phyloP scores from a whole-genome alignment of 2,888 invertebrate species.

The Chaetoderma sp. region DNA sequence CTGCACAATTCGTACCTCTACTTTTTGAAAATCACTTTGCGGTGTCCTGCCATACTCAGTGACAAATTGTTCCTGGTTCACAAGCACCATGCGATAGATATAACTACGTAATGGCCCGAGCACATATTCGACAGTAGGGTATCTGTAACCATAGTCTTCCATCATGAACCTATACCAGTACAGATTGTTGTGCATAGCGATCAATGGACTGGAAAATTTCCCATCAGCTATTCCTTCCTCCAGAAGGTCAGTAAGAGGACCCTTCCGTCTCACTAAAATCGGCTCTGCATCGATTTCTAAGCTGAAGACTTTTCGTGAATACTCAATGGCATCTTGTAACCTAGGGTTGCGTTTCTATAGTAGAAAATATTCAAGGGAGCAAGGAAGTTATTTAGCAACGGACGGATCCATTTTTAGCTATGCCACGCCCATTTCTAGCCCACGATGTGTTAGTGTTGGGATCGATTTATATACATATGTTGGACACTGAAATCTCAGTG shows the following conservation, averaged over 20 bases:
- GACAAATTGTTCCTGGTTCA: slow-evolving; percentile 45
- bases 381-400: too few species aligned
- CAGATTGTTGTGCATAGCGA: slow-evolving; percentile 58
- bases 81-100: slow-evolving; percentile 58
- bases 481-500: too few species aligned
- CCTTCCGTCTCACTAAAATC: neutral
- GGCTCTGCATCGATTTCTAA: slow-evolving; percentile 22
- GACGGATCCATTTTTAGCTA: too few species aligned
- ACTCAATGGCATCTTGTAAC: slow-evolving; percentile 49
- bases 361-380: too few species aligned
- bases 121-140: slow-evolving; percentile 49
- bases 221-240: slow-evolving; percentile 42
- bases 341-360: slow-evolving; percentile 19
- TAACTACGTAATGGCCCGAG: slow-evolving; percentile 49
- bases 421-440: too few species aligned
- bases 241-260: slow-evolving; percentile 9
- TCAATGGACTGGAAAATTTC: slow-evolving; percentile 42
- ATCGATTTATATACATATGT: too few species aligned
- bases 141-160: slow-evolving; percentile 45
- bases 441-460: too few species aligned
- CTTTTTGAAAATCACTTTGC: slow-evolving; percentile 38
- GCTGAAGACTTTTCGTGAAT: slow-evolving; percentile 55
- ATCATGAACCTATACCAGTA: slow-evolving; percentile 59
- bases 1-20: slow-evolving; percentile 31
- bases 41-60: slow-evolving; percentile 59